Conservation (phyloP, 2,797 vertebrate genomes). For the Nyctibius grandis region DNA sequence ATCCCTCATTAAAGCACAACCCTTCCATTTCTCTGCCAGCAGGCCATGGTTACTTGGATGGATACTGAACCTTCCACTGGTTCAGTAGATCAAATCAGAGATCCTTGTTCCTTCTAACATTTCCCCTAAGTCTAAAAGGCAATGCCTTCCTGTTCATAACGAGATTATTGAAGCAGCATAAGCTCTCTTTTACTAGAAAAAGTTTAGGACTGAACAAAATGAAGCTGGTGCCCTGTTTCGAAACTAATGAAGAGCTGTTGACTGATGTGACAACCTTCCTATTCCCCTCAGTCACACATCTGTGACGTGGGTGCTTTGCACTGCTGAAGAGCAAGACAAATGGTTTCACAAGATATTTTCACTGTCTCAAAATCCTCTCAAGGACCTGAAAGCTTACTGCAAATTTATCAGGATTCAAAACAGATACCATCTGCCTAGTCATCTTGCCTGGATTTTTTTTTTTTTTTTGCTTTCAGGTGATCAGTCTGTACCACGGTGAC, state of each 20-base stretch:
- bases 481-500: neutral
- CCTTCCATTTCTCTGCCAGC: neutral
- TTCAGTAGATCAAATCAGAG: neutral
- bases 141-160: neutral
- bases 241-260: neutral
- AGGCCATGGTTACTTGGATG: neutral
- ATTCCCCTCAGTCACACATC: neutral
- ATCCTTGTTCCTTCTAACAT: neutral
- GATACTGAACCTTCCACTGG: neutral
- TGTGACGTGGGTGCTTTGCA: neutral
- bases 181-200: neutral
- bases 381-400: conserved; percentile 1
- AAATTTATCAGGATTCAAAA: neutral
- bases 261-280: neutral
- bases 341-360: conserved; percentile 22
- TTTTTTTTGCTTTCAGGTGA: conserved; percentile 2
- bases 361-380: neutral
- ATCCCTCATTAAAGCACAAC: neutral
- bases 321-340: conserved; percentile 20
- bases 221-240: neutral
- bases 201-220: conserved; percentile 4
- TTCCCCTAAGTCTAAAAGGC: neutral
- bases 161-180: neutral
- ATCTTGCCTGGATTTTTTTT: neutral
- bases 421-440: neutral